phyloP scores from a whole-genome alignment of 2,113 vertebrate species.

The Sorex fumeus region DNA sequence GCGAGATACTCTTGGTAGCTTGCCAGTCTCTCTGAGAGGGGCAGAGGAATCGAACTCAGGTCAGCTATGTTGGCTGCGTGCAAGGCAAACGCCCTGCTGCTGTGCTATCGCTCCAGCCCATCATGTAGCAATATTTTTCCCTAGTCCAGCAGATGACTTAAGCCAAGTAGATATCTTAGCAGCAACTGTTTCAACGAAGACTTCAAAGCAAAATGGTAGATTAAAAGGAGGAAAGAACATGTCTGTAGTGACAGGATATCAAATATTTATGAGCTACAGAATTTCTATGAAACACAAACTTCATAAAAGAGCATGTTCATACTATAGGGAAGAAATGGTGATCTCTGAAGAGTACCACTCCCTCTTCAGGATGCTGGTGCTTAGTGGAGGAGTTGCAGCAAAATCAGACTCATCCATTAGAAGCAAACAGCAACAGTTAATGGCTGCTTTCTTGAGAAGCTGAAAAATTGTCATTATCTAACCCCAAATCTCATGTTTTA shows the following conservation, averaged over 20 bases:
- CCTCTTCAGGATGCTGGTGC: not conserved
- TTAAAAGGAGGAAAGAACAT: not conserved
- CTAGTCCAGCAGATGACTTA: not conserved
- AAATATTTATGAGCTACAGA: not conserved
- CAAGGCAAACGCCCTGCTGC: no score
- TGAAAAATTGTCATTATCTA: not conserved
- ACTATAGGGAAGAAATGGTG: not conserved
- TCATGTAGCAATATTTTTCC: not conserved
- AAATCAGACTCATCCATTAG: not conserved
- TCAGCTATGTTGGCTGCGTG: no score
- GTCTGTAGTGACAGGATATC: not conserved
- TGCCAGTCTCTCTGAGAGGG: no score
- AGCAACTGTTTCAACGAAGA: not conserved
- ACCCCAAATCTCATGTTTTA: no score
- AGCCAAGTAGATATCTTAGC: not conserved
- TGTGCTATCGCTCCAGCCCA: no score
- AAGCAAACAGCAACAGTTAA: not conserved
- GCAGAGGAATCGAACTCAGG: no score
- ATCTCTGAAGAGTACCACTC: not conserved
- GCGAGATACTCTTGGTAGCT: no score
- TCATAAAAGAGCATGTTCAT: not conserved
- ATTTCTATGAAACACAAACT: not conserved
- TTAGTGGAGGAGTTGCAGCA: not conserved
- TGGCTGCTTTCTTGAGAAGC: not conserved
- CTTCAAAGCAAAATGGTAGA: not conserved